A percentile compares a stretch with the other conserved stretches of the same genome.
Evolutionary conservation across 2,797 vertebrate genomes (phyloP).

Genomic region (Mormyrus hasselquistii): DNA sequence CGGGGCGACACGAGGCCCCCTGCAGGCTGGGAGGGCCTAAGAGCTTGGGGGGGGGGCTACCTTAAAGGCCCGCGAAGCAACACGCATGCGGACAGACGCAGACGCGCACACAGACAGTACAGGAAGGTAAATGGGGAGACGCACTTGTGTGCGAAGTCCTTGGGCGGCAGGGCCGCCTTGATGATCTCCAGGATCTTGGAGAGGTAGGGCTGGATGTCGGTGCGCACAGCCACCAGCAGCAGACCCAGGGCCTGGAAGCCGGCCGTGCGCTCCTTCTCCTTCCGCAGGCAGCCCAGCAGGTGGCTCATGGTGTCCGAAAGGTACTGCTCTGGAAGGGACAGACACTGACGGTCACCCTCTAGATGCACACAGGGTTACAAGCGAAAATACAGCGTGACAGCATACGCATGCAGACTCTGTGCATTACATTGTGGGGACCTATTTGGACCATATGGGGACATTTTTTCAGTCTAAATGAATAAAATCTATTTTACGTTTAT

Average conservation of each 20-base stretch:
- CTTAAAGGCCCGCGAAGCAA: not conserved
- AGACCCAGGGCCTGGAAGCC: conserved; percentile 93
- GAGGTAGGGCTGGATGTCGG: conserved; percentile 88
- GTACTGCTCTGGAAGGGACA: conserved; percentile 72
- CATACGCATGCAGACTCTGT: not conserved
- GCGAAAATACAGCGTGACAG: not conserved
- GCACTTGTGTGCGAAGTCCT: conserved; percentile 98
- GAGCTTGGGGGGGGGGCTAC: not conserved
- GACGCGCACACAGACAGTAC: not conserved
- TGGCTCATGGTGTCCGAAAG: conserved; percentile 94
- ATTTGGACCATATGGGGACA: not conserved
- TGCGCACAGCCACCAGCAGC: conserved; percentile 86
- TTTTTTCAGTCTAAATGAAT: not conserved
- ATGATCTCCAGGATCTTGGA: conserved; percentile 93
- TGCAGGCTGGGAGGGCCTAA: not conserved
- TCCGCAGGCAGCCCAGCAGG: conserved; percentile 87
- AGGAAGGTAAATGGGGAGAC: conserved; percentile 25
- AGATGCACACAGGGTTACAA: not conserved
- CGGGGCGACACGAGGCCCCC: not conserved
- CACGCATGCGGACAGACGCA: not conserved
- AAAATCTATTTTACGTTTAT: not conserved
- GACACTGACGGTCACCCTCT: not conserved
- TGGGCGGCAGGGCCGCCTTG: conserved; percentile 88
- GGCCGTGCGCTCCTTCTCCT: conserved; percentile 90
- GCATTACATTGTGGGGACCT: not conserved